Evolutionary conservation across 2,888 invertebrate species (phyloP).

Genomic region (Noctua pronuba): DNA sequence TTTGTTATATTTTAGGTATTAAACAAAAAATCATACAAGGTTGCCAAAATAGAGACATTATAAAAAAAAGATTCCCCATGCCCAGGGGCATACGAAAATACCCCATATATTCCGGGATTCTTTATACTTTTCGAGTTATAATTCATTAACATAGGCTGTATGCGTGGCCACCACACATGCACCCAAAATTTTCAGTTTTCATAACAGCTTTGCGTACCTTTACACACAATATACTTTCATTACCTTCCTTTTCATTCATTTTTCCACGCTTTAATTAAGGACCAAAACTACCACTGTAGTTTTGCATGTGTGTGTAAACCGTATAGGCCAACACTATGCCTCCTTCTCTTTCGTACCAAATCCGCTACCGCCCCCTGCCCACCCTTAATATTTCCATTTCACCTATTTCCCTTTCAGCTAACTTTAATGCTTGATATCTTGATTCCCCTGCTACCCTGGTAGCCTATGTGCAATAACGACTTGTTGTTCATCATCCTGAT

Average conservation of each 20-base stretch:
- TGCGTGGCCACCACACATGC: background rate
- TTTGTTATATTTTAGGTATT: background rate
- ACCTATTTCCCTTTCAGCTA: slow-evolving; percentile 28
- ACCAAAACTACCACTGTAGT: background rate
- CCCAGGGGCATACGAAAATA: background rate
- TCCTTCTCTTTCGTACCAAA: slow-evolving; percentile 8
- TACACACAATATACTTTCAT: background rate
- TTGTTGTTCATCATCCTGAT: slow-evolving; percentile 33
- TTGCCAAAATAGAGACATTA: background rate
- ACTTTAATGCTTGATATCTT: background rate
- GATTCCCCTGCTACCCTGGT: slow-evolving; percentile 43
- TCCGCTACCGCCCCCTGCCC: background rate
- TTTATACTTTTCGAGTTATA: background rate
- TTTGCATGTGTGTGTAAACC: background rate
- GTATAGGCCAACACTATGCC: background rate
- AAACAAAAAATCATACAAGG: background rate
- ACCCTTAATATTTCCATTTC: slow-evolving; percentile 20
- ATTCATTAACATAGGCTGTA: background rate
- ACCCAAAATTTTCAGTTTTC: background rate
- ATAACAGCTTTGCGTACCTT: background rate
- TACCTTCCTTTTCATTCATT: background rate
- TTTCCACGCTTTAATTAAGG: background rate
- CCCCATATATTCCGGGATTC: background rate
- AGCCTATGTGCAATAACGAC: slow-evolving; percentile 33
- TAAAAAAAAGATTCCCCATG: background rate